Conservation (phyloP, 2,888 invertebrate species). For the Hartigia nigra region DNA sequence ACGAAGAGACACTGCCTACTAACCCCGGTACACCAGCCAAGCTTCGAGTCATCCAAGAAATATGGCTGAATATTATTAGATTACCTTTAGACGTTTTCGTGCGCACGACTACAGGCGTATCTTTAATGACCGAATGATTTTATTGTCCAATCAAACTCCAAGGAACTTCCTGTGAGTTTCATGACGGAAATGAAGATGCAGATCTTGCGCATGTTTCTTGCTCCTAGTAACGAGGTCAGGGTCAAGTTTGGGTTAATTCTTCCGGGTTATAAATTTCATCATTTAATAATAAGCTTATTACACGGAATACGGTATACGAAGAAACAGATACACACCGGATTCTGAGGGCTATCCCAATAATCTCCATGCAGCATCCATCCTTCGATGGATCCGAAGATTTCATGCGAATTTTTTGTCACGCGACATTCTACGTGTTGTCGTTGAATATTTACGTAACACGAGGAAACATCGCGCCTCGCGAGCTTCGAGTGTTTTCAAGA, state of each 20-base stretch:
- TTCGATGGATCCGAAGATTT: background rate
- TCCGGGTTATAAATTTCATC: background rate
- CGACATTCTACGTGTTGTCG: background rate
- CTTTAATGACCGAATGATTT: background rate
- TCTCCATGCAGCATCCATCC: background rate
- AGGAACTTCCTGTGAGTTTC: background rate
- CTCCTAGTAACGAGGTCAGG: background rate
- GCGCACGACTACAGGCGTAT: slow-evolving; percentile 18
- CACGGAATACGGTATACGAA: background rate
- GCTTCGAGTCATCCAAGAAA: slow-evolving; percentile 44
- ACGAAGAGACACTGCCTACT: slow-evolving; percentile 37
- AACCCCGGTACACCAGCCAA: slow-evolving; percentile 46
- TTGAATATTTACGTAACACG: background rate
- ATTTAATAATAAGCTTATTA: background rate
- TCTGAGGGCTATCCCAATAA: background rate
- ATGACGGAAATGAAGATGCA: background rate
- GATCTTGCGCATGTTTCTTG: background rate
- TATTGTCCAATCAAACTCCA: background rate
- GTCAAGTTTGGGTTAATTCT: background rate
- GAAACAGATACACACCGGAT: background rate
- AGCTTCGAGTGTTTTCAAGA: background rate
- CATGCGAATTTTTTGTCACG: background rate
- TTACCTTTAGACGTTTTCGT: slow-evolving; percentile 39
- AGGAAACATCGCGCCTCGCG: background rate
- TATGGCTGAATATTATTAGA: slow-evolving; percentile 55